Percentiles rank a stretch among this genome's conserved stretches.
Conservation (phyloP, 2,113 vertebrate genomes). For the Daubentonia madagascariensis region DNA sequence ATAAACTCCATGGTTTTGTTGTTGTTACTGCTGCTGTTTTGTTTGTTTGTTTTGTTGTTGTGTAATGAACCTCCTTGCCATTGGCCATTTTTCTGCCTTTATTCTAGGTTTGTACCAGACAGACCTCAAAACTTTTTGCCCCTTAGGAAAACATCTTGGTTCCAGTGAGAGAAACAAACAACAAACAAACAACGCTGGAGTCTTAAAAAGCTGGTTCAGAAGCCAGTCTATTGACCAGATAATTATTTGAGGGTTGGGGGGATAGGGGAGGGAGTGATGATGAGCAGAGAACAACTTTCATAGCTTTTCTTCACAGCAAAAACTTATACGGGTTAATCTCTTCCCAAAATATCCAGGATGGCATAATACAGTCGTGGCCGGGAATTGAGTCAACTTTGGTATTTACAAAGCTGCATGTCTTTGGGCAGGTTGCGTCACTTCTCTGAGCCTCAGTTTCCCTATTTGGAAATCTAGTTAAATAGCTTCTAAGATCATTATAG, state of each 20-base stretch:
- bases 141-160: neutral
- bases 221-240: neutral
- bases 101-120: neutral
- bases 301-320: neutral
- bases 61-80: too few relatives aligned
- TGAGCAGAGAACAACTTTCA: neutral
- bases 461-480: neutral
- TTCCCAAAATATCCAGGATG: neutral
- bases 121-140: neutral
- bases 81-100: neutral
- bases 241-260: rapidly evolving
- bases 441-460: neutral
- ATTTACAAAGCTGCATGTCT: neutral
- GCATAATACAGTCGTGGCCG: rapidly evolving
- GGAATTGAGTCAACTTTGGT: neutral
- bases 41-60: neutral
- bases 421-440: neutral
- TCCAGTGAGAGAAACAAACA: neutral
- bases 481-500: neutral
- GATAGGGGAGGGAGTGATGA: rapidly evolving
- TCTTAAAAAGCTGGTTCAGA: neutral
- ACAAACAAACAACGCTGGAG: neutral
- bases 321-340: rapidly evolving
- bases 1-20: neutral
- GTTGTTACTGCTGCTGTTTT: neutral